Percentiles rank a stretch among this genome's conserved stretches.
Conservation (phyloP, 2,797 vertebrate species). For the Leuciscus waleckii region DNA sequence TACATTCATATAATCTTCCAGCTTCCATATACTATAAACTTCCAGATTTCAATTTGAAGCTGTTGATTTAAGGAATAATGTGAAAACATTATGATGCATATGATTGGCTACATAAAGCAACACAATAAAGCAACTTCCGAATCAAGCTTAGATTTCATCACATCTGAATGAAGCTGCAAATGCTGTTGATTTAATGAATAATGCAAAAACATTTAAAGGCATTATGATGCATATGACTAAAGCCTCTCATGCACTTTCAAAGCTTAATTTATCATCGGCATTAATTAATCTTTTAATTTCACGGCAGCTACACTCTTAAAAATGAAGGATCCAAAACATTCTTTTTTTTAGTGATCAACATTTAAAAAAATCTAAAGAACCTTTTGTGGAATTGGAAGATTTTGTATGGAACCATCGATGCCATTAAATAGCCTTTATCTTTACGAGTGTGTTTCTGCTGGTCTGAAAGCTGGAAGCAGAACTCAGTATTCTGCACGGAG, state of each 20-base stretch:
- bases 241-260: background rate
- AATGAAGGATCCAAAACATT: background rate
- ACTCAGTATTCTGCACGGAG: slow-evolving; percentile 28
- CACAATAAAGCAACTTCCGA: background rate
- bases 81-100: background rate
- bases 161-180: background rate
- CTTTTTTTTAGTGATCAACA: background rate
- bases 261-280: background rate
- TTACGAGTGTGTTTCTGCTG: background rate
- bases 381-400: background rate
- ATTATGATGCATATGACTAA: background rate
- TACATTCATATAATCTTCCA: too few relatives aligned
- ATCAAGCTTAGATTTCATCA: background rate
- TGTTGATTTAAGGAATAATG: background rate
- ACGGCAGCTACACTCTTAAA: background rate
- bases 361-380: background rate
- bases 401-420: background rate
- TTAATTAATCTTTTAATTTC: background rate
- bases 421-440: background rate
- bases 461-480: slow-evolving; percentile 6
- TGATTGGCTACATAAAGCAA: background rate
- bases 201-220: background rate
- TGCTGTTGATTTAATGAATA: background rate
- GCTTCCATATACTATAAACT: too few relatives aligned
- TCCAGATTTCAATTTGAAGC: too few relatives aligned